Percentiles rank a stretch among this genome's conserved stretches.
Evolutionary conservation across 2,113 vertebrate species (phyloP).

Genomic region (Calcarius ornatus): DNA sequence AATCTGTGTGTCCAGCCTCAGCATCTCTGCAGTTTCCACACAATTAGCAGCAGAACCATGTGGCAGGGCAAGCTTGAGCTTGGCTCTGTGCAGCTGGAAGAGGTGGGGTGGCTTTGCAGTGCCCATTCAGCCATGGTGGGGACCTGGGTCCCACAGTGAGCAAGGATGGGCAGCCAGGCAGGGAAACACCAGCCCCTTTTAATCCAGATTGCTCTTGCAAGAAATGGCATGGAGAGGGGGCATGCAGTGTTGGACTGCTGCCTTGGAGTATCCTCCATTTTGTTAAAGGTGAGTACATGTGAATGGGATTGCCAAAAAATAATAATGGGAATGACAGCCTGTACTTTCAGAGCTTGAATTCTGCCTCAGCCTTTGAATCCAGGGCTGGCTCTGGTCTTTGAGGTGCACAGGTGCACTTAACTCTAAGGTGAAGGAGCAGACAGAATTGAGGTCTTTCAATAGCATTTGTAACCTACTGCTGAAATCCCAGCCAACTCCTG

Average conservation of each 20-base stretch:
- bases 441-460: neutral
- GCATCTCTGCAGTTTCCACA: neutral
- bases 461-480: neutral
- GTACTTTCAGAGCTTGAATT: neutral
- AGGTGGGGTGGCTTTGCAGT: rapidly evolving
- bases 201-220: neutral
- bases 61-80: neutral
- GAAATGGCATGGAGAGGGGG: neutral
- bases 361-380: neutral
- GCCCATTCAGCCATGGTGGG: neutral
- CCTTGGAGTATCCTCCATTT: neutral
- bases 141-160: neutral
- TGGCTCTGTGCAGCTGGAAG: neutral
- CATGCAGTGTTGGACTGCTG: rapidly evolving
- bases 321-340: neutral
- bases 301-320: neutral
- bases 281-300: neutral
- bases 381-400: neutral
- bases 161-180: neutral
- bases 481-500: neutral
- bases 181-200: neutral
- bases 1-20: neutral
- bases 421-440: neutral
- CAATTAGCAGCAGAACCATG: neutral
- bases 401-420: neutral